phyloP scores from a whole-genome alignment of 2,113 vertebrate genomes.

The Eulemur rufifrons region DNA sequence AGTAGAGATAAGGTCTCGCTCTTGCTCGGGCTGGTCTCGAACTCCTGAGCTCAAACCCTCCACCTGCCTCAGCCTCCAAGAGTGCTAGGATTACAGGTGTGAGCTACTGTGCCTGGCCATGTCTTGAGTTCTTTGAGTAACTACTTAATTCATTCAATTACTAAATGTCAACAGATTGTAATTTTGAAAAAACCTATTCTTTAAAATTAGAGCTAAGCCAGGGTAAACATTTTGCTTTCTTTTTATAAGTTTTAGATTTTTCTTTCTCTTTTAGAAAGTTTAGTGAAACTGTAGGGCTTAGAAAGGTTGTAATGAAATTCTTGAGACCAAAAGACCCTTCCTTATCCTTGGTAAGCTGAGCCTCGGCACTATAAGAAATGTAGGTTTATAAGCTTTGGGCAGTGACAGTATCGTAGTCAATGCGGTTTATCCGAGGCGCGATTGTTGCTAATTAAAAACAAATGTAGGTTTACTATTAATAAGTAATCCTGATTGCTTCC shows the following conservation, averaged over 20 bases:
- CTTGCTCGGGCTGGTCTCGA: too few relatives aligned
- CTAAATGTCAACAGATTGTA: constrained; percentile 36
- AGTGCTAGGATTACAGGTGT: too few relatives aligned
- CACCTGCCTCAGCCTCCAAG: too few relatives aligned
- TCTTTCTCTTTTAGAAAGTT: constrained; percentile 37
- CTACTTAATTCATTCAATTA: constrained; percentile 47
- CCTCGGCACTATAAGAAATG: neutral
- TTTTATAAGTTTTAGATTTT: constrained; percentile 42
- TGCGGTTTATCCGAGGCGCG: too few relatives aligned
- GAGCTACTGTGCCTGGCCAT: neutral
- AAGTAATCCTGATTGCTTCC: neutral
- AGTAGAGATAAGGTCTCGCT: too few relatives aligned
- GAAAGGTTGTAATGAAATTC: constrained; percentile 54
- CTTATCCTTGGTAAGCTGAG: constrained; percentile 24
- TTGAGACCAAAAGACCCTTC: neutral
- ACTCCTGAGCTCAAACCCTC: too few relatives aligned
- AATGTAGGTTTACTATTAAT: neutral
- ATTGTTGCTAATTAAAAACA: neutral
- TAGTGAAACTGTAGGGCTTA: constrained; percentile 21
- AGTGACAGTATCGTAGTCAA: too few relatives aligned
- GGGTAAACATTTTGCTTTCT: constrained; percentile 44
- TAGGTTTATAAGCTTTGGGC: neutral
- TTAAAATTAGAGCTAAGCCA: constrained; percentile 45
- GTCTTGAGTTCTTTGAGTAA: constrained; percentile 40
- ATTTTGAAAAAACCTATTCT: constrained; percentile 44